phyloP scores from a whole-genome alignment of 2,113 vertebrate genomes.

The Hypocryptadius cinnamomeus region DNA sequence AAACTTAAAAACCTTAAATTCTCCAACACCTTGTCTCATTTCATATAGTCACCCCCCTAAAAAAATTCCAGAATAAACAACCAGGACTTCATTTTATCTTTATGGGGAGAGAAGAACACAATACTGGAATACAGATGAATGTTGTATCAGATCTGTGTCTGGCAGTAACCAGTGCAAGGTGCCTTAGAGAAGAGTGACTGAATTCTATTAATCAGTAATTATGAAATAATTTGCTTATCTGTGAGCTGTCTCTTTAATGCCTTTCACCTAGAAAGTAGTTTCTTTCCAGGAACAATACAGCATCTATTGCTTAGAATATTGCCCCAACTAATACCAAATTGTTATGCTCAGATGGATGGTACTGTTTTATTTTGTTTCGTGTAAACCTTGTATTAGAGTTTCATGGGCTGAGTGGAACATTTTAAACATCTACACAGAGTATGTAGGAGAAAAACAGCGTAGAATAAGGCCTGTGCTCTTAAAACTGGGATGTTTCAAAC shows the following conservation, averaged over 20 bases:
- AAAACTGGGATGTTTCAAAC: not conserved
- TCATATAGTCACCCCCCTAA: not conserved
- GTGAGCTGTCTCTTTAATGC: not conserved
- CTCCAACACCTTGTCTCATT: not conserved
- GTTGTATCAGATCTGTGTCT: not conserved
- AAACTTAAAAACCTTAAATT: not conserved
- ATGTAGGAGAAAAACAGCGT: not conserved
- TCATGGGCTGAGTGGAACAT: not conserved
- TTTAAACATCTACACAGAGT: not conserved
- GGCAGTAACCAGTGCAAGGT: not conserved
- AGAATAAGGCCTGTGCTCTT: not conserved
- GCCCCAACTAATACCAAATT: not conserved
- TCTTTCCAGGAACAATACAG: not conserved
- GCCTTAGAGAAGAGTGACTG: not conserved
- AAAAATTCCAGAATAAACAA: not conserved
- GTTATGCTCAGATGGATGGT: not conserved
- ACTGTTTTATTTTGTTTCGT: not conserved
- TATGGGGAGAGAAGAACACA: not conserved
- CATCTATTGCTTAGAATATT: not conserved
- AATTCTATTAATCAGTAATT: not conserved
- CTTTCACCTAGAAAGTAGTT: not conserved
- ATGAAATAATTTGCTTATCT: not conserved
- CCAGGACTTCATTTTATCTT: not conserved
- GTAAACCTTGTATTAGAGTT: not conserved
- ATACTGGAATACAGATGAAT: not conserved